Conservation (phyloP, 2,888 invertebrate genomes). For the Salticus scenicus region DNA sequence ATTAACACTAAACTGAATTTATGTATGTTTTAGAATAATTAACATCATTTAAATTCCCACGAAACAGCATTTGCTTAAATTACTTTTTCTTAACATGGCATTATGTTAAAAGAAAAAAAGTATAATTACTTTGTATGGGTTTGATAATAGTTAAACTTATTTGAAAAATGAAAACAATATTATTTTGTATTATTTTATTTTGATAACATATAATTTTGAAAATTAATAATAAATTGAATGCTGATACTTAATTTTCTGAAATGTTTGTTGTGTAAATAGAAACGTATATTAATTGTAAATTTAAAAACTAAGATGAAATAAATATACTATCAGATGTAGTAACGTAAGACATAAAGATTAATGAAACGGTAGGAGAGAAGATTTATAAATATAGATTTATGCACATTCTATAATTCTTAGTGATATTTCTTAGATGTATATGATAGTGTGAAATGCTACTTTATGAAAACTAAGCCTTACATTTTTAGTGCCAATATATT, state of each 20-base stretch:
- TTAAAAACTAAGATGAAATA: background rate
- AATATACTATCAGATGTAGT: background rate
- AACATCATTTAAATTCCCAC: no score
- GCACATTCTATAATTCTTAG: constrained; percentile 6
- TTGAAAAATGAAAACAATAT: no score
- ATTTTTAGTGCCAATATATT: constrained; percentile 8
- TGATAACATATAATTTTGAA: no score
- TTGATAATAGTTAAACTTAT: no score
- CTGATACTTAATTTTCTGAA: constrained; percentile 1
- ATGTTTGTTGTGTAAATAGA: background rate
- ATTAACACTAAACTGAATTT: no score
- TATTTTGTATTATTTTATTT: no score
- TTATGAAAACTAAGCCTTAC: background rate
- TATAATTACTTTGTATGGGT: no score
- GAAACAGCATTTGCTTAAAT: no score
- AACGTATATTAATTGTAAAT: background rate
- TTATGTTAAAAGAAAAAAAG: no score
- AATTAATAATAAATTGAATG: no score
- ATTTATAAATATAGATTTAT: background rate
- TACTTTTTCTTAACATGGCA: no score
- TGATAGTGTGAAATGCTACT: background rate
- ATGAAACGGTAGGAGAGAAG: background rate
- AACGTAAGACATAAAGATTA: background rate
- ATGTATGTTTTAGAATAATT: no score
- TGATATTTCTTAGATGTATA: background rate